These are phyloP conservation scores for Atrichornis clamosus DNA, from an alignment of 2,113 vertebrate species.

Conservation along the genomic window DNA sequence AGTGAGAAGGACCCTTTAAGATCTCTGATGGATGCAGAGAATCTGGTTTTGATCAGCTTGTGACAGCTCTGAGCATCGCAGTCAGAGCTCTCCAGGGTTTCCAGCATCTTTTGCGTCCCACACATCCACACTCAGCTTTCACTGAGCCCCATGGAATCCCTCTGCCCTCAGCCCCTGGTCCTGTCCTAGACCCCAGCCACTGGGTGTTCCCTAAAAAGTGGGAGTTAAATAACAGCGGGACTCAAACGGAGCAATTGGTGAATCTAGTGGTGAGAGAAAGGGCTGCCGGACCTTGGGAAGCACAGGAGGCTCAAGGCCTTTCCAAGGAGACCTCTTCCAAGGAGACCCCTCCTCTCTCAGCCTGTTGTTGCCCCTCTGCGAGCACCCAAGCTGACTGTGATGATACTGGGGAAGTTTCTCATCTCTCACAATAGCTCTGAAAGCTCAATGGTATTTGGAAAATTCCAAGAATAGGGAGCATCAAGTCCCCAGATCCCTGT, in stretches of 20 bases:
- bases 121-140: background rate
- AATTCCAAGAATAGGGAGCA: background rate
- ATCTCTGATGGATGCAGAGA: background rate
- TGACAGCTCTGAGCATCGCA: background rate
- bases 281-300: background rate
- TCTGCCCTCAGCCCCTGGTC: background rate
- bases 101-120: background rate
- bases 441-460: background rate
- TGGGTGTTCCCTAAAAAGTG: background rate
- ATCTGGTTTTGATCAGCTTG: background rate
- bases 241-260: accelerated
- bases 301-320: background rate
- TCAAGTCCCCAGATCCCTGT: background rate
- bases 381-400: background rate
- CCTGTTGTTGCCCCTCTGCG: background rate
- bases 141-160: accelerated
- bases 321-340: background rate
- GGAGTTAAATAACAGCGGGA: background rate
- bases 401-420: background rate
- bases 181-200: background rate
- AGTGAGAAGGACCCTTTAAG: background rate
- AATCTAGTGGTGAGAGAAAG: background rate
- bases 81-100: background rate
- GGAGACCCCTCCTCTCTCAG: background rate
- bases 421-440: background rate